These are phyloP conservation scores for Tiaroga cobitis DNA, from an alignment of 2,797 vertebrate species.

Conservation along the genomic window DNA sequence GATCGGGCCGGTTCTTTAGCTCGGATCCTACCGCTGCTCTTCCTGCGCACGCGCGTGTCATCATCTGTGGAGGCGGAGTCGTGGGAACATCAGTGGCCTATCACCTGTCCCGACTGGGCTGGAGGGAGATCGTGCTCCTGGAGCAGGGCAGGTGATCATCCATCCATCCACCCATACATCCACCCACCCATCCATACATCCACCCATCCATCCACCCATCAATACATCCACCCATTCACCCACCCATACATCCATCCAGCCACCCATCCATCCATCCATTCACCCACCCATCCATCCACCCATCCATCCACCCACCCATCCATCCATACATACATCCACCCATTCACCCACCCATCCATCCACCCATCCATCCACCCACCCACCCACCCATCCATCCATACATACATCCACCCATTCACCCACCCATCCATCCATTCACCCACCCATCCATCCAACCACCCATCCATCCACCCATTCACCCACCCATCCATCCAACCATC, in stretches of 20 bases:
- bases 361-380: too few relatives aligned
- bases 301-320: accelerated
- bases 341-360: too few relatives aligned
- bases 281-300: accelerated
- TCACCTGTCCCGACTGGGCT: constrained; percentile 93
- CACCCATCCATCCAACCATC: too few relatives aligned
- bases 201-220: accelerated
- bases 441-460: too few relatives aligned
- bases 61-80: constrained; percentile 94
- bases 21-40: constrained; percentile 74
- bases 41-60: constrained; percentile 88
- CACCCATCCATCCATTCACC: accelerated
- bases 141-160: constrained; percentile 94
- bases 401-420: too few relatives aligned
- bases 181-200: too few relatives aligned
- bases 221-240: accelerated
- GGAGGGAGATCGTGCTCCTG: constrained; percentile 91
- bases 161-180: too few relatives aligned
- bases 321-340: accelerated
- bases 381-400: too few relatives aligned
- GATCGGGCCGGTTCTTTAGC: constrained; percentile 64
- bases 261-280: too few relatives aligned
- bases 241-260: too few relatives aligned
- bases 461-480: too few relatives aligned
- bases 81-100: constrained; percentile 94